A percentile compares a stretch with the other conserved stretches of the same genome.
Evolutionary conservation across 2,797 vertebrate genomes (phyloP).

Genomic region (Takifugu ocellatus): DNA sequence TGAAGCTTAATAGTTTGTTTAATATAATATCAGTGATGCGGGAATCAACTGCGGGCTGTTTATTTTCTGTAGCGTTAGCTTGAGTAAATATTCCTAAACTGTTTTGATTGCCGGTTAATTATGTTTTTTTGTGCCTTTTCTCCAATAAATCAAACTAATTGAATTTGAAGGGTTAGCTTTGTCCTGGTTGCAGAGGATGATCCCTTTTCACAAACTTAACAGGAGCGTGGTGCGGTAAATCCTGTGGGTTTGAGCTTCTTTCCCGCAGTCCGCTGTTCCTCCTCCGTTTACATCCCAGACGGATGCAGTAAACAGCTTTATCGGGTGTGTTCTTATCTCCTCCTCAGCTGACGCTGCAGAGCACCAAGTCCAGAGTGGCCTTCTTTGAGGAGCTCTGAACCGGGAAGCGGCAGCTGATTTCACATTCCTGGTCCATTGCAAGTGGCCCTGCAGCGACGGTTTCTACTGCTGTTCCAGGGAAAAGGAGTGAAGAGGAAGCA

Average conservation of each 20-base stretch:
- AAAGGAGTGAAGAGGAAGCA: neutral
- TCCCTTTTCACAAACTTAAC: too few relatives aligned
- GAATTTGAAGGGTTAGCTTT: too few relatives aligned
- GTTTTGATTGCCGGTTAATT: too few relatives aligned
- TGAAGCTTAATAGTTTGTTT: too few relatives aligned
- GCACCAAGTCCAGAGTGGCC: conserved; percentile 93
- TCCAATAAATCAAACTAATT: too few relatives aligned
- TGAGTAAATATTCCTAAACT: too few relatives aligned
- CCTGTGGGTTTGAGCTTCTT: neutral
- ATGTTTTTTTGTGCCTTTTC: too few relatives aligned
- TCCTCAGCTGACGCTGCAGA: conserved; percentile 92
- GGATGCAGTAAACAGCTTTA: neutral
- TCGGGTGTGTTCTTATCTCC: conserved; percentile 52
- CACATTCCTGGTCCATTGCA: conserved; percentile 37
- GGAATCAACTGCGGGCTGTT: too few relatives aligned
- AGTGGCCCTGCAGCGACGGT: conserved; percentile 13
- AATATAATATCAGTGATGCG: too few relatives aligned
- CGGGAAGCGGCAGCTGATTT: conserved; percentile 9
- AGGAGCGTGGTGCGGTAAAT: too few relatives aligned
- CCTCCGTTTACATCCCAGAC: neutral
- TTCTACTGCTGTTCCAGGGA: neutral
- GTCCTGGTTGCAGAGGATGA: too few relatives aligned
- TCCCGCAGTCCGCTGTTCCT: neutral
- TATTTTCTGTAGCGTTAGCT: too few relatives aligned
- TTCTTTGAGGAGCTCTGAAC: conserved; percentile 93